A percentile compares a stretch with the other conserved stretches of the same genome.
phyloP scores from a whole-genome alignment of 2,797 vertebrate species.

The Sarcoramphus papa region DNA sequence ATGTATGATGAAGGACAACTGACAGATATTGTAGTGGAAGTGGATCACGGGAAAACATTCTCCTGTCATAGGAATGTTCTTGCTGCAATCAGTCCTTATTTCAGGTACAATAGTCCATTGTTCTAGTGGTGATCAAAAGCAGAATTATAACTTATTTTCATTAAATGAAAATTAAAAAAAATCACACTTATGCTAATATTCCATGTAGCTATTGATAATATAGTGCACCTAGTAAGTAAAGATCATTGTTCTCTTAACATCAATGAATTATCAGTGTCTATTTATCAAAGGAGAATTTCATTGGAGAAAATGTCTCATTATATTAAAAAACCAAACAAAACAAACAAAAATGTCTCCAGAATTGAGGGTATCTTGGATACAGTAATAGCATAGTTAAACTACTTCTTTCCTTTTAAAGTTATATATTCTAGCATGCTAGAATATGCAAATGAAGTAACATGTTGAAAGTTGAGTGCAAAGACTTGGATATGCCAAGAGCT shows the following conservation, averaged over 20 bases:
- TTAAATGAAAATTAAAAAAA: neutral
- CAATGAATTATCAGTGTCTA: neutral
- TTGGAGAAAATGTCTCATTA: neutral
- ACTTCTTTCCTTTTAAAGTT: neutral
- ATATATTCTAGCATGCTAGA: neutral
- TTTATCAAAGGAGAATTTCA: neutral
- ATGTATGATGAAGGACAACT: conserved; percentile 97
- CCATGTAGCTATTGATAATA: neutral
- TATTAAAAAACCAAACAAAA: neutral
- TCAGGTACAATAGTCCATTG: conserved; percentile 80
- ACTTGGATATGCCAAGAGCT: neutral
- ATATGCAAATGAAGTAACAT: neutral
- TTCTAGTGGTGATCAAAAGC: neutral
- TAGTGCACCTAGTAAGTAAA: neutral
- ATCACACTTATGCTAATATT: neutral
- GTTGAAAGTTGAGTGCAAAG: neutral
- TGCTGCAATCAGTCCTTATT: conserved; percentile 98
- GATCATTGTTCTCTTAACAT: neutral
- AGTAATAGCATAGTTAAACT: neutral
- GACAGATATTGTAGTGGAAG: conserved; percentile 97
- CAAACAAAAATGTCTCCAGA: neutral
- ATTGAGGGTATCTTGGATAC: neutral
- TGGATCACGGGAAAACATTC: conserved; percentile 96
- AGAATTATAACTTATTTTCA: neutral
- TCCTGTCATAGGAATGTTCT: conserved; percentile 98